phyloP scores from a whole-genome alignment of 2,113 vertebrate species.

The Sinosuthora webbiana region DNA sequence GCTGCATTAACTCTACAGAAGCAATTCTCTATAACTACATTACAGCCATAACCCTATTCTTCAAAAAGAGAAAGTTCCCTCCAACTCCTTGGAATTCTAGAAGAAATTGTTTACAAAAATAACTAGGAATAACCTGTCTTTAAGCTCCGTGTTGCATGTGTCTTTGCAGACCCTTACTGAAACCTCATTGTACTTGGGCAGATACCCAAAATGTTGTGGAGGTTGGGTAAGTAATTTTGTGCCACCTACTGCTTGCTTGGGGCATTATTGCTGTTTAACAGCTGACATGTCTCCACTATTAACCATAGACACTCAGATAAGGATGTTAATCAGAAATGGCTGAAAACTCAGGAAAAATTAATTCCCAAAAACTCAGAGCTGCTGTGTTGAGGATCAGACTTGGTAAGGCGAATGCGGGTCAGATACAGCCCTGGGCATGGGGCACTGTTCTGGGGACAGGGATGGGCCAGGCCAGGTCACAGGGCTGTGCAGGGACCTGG shows the following conservation, averaged over 20 bases:
- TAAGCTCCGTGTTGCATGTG: not conserved
- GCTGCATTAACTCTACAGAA: not conserved
- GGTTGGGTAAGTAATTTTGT: not conserved
- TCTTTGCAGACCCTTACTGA: not conserved
- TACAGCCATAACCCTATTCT: not conserved
- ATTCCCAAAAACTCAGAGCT: not conserved
- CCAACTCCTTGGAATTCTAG: not conserved
- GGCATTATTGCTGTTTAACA: not conserved
- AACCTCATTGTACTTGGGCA: not conserved
- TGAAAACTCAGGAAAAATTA: not conserved
- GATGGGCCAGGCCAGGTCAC: not conserved
- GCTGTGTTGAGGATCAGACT: not conserved
- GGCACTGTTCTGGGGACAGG: not conserved
- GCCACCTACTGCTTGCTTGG: not conserved
- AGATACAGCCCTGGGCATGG: fast-evolving
- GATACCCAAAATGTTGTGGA: not conserved
- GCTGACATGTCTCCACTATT: fast-evolving
- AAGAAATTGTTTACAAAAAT: not conserved
- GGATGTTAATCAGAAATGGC: not conserved
- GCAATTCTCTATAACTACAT: not conserved
- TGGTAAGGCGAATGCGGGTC: not conserved
- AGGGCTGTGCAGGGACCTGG: not conserved
- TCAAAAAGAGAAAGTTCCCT: not conserved
- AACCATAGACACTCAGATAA: not conserved
- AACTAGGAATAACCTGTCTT: not conserved